These are phyloP conservation scores for Perithous albicinctus DNA, from an alignment of 2,888 invertebrate species.

Conservation along the genomic window DNA sequence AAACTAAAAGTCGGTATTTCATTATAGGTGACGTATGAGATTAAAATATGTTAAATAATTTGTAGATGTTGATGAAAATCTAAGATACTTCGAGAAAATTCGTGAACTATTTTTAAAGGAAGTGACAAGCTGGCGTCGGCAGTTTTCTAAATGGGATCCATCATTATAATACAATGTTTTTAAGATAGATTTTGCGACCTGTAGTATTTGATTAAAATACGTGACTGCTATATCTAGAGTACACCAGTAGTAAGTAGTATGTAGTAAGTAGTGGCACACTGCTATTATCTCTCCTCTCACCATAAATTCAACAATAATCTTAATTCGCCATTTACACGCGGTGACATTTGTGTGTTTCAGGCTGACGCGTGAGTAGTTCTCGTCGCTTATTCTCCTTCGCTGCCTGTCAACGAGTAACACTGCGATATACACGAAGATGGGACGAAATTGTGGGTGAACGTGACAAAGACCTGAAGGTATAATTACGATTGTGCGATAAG, in stretches of 20 bases:
- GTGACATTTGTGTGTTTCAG: conserved; percentile 37
- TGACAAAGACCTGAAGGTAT: conserved; percentile 65
- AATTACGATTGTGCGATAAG: conserved; percentile 27
- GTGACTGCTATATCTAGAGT: neutral
- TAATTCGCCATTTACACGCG: conserved; percentile 22
- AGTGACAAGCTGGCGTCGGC: no score
- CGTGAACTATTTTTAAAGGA: no score
- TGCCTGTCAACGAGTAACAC: conserved; percentile 34
- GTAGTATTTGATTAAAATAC: neutral
- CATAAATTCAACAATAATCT: conserved; percentile 20
- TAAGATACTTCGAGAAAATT: no score
- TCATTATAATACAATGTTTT: no score
- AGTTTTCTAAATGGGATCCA: no score
- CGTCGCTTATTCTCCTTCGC: conserved; percentile 6
- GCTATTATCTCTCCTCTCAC: neutral
- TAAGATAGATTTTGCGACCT: neutral
- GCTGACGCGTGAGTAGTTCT: conserved; percentile 8
- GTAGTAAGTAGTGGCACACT: neutral
- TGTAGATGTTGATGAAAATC: no score
- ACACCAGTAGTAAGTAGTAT: neutral
- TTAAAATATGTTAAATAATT: no score
- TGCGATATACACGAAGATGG: conserved; percentile 61
- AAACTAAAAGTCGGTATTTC: no score
- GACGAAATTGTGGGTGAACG: conserved; percentile 70
- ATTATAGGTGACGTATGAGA: no score